Evolutionary conservation across 2,113 vertebrate genomes (phyloP), one percentile per base, ranked within the genome.

Genomic region (Pollachius pollachius): DNA sequence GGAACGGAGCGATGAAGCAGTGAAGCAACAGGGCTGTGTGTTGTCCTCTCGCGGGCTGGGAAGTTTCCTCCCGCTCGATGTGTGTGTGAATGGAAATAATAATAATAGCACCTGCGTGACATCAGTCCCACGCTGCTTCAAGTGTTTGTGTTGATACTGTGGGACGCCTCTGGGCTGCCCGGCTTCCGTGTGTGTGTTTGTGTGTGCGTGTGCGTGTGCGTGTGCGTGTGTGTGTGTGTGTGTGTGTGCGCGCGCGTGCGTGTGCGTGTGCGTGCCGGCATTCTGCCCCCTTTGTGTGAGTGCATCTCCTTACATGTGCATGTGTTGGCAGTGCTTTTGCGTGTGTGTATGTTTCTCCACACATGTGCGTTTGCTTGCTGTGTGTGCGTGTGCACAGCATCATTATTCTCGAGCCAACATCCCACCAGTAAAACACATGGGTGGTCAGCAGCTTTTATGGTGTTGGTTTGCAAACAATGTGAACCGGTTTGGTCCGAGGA

Each of bases 381-480:
- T 76, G 64, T 84, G 67, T 73, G 54, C 57, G 54, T 77, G 15
- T 56, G 80, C 65, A 74, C 77, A 65, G 67, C 41, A 70, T 74
- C 67, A 41, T 72, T 80, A 69, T 72, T 80, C 70, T 65, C 70
- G 64, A 71, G 66, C 89, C 75, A 74, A 65, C 66, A 80, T 84
- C 80, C 63, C 75, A 84, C 83, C 76, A 79, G 84, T 87, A 82
- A 90, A 91, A 87, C 52, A 64, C 73, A 78, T 81, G 88, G 90
- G 90, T 92, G 89, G 91, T 81, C 89, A 88, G 74, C 52, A 59
- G 68, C 48, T 48, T 82, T 83, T 78, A 80, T 81, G 63, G 70
- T 67, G 67, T 17, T 67, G 69, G 64, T 72, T 83, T 75, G 64
- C 65, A 85, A 84, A 82, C 77, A 87, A 80, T 64, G 72, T 66